Conservation (phyloP, 2,888 invertebrate species). For the Therioaphis trifolii region DNA sequence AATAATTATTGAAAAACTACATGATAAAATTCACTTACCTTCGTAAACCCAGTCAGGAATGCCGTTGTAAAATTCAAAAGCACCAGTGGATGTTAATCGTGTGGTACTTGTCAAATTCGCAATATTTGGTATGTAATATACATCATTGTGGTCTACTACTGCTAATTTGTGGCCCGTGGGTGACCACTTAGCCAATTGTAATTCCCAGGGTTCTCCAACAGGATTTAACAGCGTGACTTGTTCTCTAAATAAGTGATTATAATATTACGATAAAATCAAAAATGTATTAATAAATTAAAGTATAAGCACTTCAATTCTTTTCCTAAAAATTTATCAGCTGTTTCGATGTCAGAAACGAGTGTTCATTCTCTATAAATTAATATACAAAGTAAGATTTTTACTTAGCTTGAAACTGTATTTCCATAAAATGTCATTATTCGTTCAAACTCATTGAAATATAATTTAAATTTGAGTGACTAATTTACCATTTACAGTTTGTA, state of each 20-base stretch:
- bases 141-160: conserved; percentile 80
- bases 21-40: conserved; percentile 71
- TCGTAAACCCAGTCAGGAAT: conserved; percentile 96
- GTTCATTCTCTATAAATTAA: too few species aligned
- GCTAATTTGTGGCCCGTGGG: conserved; percentile 79
- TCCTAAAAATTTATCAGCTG: too few species aligned
- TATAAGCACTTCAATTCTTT: too few species aligned
- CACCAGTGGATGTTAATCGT: conserved; percentile 76
- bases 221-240: conserved; percentile 64
- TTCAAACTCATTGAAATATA: too few species aligned
- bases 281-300: not conserved
- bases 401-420: too few species aligned
- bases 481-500: too few species aligned
- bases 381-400: too few species aligned
- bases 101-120: conserved; percentile 69
- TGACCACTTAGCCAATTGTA: conserved; percentile 83
- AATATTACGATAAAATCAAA: not conserved
- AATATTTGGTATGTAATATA: conserved; percentile 78
- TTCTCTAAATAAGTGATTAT: conserved; percentile 63
- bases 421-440: too few species aligned
- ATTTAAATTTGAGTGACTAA: too few species aligned
- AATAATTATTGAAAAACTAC: not conserved
- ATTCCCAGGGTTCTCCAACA: conserved; percentile 65
- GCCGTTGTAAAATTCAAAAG: conserved; percentile 80
- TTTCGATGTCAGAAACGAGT: too few species aligned